phyloP scores from a whole-genome alignment of 92 coral and sea anemone genomes.

The Phenganax stokvisi region DNA sequence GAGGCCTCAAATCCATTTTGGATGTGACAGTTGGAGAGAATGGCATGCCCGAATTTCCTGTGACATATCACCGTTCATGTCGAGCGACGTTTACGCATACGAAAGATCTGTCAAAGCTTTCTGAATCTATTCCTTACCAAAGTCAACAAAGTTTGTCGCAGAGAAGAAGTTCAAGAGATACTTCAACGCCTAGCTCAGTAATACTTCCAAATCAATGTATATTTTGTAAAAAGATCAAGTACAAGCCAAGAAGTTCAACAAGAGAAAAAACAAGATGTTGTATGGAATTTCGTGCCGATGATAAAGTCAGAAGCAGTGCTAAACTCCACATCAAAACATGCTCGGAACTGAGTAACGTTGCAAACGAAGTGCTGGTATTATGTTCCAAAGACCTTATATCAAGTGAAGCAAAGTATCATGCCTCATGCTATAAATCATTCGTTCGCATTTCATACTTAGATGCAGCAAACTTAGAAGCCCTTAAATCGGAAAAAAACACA shows the following conservation, averaged over 20 bases:
- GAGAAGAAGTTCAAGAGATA: constrained; percentile 7
- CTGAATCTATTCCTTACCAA: not conserved
- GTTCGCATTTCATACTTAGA: too few relatives aligned
- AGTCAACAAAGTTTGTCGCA: not conserved
- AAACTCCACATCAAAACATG: too few relatives aligned
- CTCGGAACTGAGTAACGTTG: too few relatives aligned
- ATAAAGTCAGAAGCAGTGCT: too few relatives aligned
- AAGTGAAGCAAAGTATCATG: too few relatives aligned
- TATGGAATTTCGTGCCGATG: too few relatives aligned
- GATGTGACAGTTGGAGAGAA: not conserved
- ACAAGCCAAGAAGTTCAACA: not conserved
- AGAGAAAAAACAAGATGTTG: not conserved
- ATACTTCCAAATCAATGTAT: constrained; percentile 8
- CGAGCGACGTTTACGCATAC: not conserved
- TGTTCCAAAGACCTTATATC: too few relatives aligned
- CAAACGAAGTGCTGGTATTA: too few relatives aligned
- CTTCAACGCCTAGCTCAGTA: constrained; percentile 11
- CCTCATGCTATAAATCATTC: too few relatives aligned
- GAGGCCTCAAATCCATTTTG: constrained; percentile 43
- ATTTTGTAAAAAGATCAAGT: constrained; percentile 2
- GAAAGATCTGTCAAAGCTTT: not conserved
- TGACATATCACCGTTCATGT: constrained; percentile 10
- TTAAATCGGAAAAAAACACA: too few relatives aligned
- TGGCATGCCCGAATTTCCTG: constrained; percentile 8
- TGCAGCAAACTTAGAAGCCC: too few relatives aligned